Evolutionary conservation across 30 jellyfish, hydroid and myxozoan species (phyloP), one percentile per base, ranked within the genome.

Genomic region (Rhopilema esculentum): DNA sequence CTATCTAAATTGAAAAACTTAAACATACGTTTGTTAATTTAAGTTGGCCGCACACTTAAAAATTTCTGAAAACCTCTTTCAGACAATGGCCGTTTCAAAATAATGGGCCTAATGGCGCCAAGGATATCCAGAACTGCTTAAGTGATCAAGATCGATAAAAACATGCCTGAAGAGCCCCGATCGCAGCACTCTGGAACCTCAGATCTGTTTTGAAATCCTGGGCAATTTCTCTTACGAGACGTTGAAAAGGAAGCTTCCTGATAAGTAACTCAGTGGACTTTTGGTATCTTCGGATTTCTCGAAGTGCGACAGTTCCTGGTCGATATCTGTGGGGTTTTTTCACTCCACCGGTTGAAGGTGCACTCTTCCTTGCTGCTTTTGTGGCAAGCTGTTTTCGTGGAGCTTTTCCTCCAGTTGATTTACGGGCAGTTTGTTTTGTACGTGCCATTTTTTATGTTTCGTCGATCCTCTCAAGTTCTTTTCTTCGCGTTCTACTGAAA

Each of bases 321-420:
- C 99, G 82, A 88, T 91, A 96, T 72, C 99, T 92, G 90, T 96
- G 99, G 8, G 99, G 98, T 73, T 96, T 96, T 66, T 96, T 96
- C 22, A 96, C 98, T 51, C 99, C 99, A 57, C 99, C 99, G 50
- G 99, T 91, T 31, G 99, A 82, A 23, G 99, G 99, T 0, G 98
- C 98, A 75, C 99, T 91, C 82, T 96, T 96, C 51, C 98, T 65
- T 6, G 99, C 98, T 19, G 99, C 98, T 81, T 96, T 96, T 15
- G 99, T 96, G 19, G 99, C 99, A 15, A 96, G 96, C 91, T 96
- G 99, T 75, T 96, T 96, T 23, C 99, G 86, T 40, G 99, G 99
- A 23, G 99, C 99, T 87, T 95, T 95, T 57, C 98, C 99, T 80
- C 99, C 99, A 21, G 99, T 92, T 8, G 99, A 91, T 83, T 96